Evolutionary conservation across 2,888 invertebrate species (phyloP), one percentile per base, ranked within the genome.

Genomic region (Nemotelus nigrinus): DNA sequence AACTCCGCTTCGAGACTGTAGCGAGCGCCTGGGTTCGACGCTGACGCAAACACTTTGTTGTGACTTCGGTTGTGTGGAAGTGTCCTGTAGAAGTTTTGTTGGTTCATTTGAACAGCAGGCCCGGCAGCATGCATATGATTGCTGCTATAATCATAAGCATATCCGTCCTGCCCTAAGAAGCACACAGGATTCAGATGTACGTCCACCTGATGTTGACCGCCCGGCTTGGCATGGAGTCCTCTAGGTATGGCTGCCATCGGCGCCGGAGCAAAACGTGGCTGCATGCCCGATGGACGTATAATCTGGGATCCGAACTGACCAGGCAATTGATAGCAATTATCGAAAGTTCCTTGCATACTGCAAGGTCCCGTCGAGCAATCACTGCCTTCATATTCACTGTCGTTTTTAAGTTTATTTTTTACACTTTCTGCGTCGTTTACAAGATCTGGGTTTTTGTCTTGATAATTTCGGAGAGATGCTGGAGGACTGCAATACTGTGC

Each of bases 151-250:
- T 86, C 86, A 58, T 87, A 87, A 60, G 93, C 89, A 83, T 93
- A 93, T n/a, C 93, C 94, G 80, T 95, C 94, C 81, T 91, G 91
- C 81, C 93, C 93, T 81, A 94, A 87, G 84, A 94, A 93, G 83
- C 92, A 92, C n/a, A 92, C 92, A 0, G 93, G 93, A 85, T 92
- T 93, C 74, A 93, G 87, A 83, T 93, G 93, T 8, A 93, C 93
- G 83, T 93, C 93, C 4, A 93, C 92, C 7, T 92, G 91, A 82
- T 92, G 92, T 81, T 91, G 91, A 8, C 76, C 76, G 3, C 57
- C 55, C n/a, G 85, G 83, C 82, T 88, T 88, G 79, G 87, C 83
- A 82, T 89, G 90, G 83, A 88, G 88, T 77, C 87, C 87, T 3
- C 88, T 84, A 3, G 88, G 88, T 79, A 88, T 81, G 10, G 90